These are phyloP conservation scores for Periophthalmodon schlosseri DNA, from an alignment of 2,113 vertebrate genomes.

Conservation along the genomic window DNA sequence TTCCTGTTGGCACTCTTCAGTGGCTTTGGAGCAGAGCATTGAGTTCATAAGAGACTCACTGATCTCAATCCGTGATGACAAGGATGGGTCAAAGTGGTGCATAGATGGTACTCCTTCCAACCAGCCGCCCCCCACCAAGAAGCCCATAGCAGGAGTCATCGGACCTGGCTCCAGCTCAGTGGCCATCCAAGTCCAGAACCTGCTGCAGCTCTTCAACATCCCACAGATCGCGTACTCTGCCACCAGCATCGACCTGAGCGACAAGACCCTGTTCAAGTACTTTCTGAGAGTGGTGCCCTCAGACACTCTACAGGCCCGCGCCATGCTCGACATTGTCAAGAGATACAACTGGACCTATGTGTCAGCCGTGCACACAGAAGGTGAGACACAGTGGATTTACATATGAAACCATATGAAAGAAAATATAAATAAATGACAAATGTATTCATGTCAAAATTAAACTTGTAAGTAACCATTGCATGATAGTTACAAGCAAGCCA, in stretches of 20 bases:
- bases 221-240: constrained; percentile 98
- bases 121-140: constrained; percentile 83
- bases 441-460: neutral
- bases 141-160: constrained; percentile 96
- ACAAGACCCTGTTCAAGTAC: constrained; percentile 98
- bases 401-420: neutral
- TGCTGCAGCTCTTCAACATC: constrained; percentile 97
- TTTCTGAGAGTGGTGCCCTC: constrained; percentile 97
- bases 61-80: constrained; percentile 95
- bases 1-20: constrained; percentile 98
- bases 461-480: neutral
- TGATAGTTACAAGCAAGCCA: neutral
- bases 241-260: constrained; percentile 96
- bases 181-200: constrained; percentile 97
- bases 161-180: constrained; percentile 99
- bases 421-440: neutral
- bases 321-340: constrained; percentile 97
- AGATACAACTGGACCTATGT: constrained; percentile 99
- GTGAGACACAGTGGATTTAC: constrained; percentile 74
- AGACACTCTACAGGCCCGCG: constrained; percentile 93
- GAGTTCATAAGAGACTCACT: constrained; percentile 98
- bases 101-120: constrained; percentile 86
- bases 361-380: constrained; percentile 97
- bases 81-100: constrained; percentile 89
- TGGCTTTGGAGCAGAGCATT: constrained; percentile 98